Evolutionary conservation across 2,888 invertebrate species (phyloP).

Genomic region (Cremastinae sp.): DNA sequence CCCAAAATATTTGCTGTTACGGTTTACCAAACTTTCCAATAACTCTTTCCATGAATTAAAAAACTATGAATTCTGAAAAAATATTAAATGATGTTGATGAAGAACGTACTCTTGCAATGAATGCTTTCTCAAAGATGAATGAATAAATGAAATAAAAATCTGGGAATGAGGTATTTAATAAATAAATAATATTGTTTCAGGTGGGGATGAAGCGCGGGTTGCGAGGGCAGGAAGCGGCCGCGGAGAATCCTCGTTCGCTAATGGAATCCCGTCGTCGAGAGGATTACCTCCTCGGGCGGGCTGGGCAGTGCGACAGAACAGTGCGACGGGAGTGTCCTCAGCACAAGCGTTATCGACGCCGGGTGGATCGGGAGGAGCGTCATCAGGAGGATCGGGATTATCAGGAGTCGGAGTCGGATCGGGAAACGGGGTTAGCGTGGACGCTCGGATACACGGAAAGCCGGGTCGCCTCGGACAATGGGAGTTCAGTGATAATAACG

Average conservation of each 20-base stretch:
- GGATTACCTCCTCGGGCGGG: constrained; percentile 78
- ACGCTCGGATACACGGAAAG: not conserved
- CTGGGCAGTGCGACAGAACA: constrained; percentile 74
- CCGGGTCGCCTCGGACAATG: not conserved
- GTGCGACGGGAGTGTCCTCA: constrained; percentile 59
- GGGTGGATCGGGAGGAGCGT: constrained; percentile 64
- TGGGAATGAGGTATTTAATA: no score
- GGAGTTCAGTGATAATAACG: not conserved
- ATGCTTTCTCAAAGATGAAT: no score
- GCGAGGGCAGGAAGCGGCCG: constrained; percentile 80
- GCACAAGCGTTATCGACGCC: constrained; percentile 52
- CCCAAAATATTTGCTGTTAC: constrained; percentile 52
- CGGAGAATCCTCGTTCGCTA: constrained; percentile 78
- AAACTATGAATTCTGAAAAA: no score
- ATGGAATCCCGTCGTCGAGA: constrained; percentile 79
- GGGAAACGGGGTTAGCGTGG: constrained; percentile 1
- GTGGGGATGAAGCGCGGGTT: constrained; percentile 80
- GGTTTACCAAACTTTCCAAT: constrained; percentile 15
- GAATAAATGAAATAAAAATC: no score
- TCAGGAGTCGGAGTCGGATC: not conserved
- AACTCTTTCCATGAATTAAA: no score
- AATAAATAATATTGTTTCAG: constrained; percentile 66
- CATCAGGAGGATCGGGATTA: constrained; percentile 28
- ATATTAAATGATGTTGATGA: no score
- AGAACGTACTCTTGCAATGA: no score